Evolutionary conservation across 2,797 vertebrate genomes (phyloP), one percentile per base, ranked within the genome.

Genomic region (Dryobates pubescens): DNA sequence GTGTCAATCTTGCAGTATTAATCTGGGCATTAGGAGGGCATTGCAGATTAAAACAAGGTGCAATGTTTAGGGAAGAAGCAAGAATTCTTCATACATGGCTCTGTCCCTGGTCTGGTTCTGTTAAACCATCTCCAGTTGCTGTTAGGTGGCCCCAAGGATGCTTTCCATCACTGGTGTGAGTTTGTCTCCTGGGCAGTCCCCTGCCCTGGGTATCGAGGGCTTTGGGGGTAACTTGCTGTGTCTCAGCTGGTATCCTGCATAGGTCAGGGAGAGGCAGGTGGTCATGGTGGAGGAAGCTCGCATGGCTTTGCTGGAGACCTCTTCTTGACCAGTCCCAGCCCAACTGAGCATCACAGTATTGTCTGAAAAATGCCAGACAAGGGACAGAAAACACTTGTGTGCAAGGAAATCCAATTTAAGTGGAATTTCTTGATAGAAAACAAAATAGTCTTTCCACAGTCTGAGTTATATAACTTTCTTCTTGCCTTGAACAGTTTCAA

Each of bases 51-150:
- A 41, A 69, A 0, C 13, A 11, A 34, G n/a, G n/a, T 68, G 36
- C 4, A 14, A 5, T 4, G 18, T 19, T 27, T 22, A n/a, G 32
- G 51, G 36, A 32, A 22, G 58, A 20, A 23, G 68, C 8, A 32
- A 9, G 22, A 7, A 67, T 9, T 23, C 8, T 51, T n/a, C 10
- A 0, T 4, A 3, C 0, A 4, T 36, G 32, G 29, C 24, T 56
- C 49, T 5, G 2, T 19, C 7, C 27, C 29, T 62, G 8, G 13
- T 11, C 17, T 71, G 49, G 34, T 5, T 77, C 29, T 59, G 24
- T 41, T 14, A 45, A 62, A 36, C 2, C 24, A 2, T 15, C 45
- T 45, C 61, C 24, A 22, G 47, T 1, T 11, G 32, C 12, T 59
- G 16, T 29, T 59, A 38, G 47, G 24, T 17, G 22, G 47, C 10